A percentile compares a stretch with the other conserved stretches of the same genome.
Evolutionary conservation across 2,797 vertebrate genomes (phyloP).

Genomic region (Xenops minutus): DNA sequence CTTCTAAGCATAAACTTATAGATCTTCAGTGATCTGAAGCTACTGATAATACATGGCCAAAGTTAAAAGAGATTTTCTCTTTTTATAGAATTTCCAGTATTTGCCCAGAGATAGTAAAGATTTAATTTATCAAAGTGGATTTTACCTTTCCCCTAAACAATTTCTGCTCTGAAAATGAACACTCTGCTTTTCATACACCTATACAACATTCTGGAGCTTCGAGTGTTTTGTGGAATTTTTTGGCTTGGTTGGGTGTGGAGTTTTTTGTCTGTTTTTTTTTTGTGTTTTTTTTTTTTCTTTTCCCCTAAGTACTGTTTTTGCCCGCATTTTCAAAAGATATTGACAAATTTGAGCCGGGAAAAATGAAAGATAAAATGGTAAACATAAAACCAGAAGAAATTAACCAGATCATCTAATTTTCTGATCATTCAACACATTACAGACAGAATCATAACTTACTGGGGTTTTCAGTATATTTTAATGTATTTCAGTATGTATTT

Average conservation of each 20-base stretch:
- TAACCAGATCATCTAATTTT: background rate
- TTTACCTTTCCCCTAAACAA: background rate
- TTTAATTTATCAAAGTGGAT: background rate
- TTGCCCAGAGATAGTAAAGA: background rate
- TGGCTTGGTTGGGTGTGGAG: background rate
- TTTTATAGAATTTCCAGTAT: background rate
- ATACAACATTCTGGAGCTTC: background rate
- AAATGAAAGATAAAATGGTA: background rate
- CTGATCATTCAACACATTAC: background rate
- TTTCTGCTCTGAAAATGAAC: background rate
- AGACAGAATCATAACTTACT: background rate
- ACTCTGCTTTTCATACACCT: background rate
- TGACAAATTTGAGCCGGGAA: background rate
- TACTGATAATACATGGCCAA: background rate
- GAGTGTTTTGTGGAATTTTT: background rate
- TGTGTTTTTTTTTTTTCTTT: fast-evolving
- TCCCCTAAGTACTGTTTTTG: fast-evolving
- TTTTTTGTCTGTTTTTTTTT: background rate
- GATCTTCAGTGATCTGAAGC: background rate
- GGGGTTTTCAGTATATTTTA: background rate
- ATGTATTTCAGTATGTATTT: background rate
- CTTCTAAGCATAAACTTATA: background rate
- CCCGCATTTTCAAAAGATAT: background rate
- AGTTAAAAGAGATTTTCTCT: background rate
- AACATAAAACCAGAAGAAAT: background rate